Evolutionary conservation across 2,888 invertebrate species (phyloP).

Genomic region (Conus canariensis): DNA sequence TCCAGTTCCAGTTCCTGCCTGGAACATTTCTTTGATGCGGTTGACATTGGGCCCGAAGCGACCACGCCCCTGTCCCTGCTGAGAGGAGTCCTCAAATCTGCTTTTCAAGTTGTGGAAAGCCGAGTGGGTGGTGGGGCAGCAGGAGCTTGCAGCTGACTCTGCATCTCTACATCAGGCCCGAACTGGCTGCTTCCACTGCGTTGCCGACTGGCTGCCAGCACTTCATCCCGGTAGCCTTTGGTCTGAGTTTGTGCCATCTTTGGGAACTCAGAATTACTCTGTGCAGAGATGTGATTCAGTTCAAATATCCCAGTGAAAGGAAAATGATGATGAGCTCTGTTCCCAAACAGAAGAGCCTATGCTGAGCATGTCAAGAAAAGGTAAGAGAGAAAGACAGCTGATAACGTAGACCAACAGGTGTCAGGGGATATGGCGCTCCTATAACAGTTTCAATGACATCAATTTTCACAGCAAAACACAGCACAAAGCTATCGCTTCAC

Average conservation of each 20-base stretch:
- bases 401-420: not conserved
- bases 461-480: not conserved
- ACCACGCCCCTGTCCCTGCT: slow-evolving; percentile 8
- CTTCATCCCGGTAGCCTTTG: slow-evolving; percentile 45
- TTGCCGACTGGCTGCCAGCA: slow-evolving; percentile 43
- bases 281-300: not conserved
- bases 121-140: slow-evolving; percentile 19
- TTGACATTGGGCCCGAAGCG: slow-evolving; percentile 70
- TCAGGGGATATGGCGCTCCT: not conserved
- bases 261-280: not conserved
- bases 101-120: slow-evolving; percentile 41
- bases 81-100: slow-evolving; percentile 43
- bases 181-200: slow-evolving; percentile 43
- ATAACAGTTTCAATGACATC: not conserved
- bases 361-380: not conserved
- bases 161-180: not conserved
- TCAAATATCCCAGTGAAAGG: not conserved
- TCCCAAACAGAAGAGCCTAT: not conserved
- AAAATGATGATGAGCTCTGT: not conserved
- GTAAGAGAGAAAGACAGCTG: not conserved
- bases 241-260: slow-evolving; percentile 44
- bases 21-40: slow-evolving; percentile 72
- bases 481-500: not conserved
- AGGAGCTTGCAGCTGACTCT: not conserved
- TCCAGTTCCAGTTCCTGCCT: slow-evolving; percentile 43